Base-by-base conservation (phyloP, 2,888 invertebrate species). In the Ennomos fuscantarius region DNA sequence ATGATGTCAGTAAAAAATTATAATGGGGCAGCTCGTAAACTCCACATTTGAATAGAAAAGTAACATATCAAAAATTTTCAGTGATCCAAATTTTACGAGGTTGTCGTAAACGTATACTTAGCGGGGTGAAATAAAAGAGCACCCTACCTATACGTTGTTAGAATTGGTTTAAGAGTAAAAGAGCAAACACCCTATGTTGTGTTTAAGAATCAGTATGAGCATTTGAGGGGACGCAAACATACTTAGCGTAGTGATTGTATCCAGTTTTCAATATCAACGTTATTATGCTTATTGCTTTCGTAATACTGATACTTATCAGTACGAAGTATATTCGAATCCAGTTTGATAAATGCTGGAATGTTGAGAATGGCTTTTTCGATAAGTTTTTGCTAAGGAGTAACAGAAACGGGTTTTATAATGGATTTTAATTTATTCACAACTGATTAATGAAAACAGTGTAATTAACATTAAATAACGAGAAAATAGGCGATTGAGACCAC, bases 11-110 rank as follows among this genome's bases (percentile, higher is more conserved):
- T 90, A 90, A 91, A 60, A 69, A 90, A 89, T 89, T 86, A 87
- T 91, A 90, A 91, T 87, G 86, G 86, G 78, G 75, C 73, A 72
- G 73, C 78, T 89, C 91, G 88, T 91, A 90, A 92, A 89, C 75
- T 74, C 77, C 69, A 71, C 85, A 89, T 92, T 92, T 92, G 92
- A 92, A 92, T 92, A 90, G 89, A 82, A 89, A 85, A 86, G 90
- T 91, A 86, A 91, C 92, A 90, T 91, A 91, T 92, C 92, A 91
- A 92, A 92, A 91, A 91, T 89, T 89, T 88, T 89, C 92, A 90
- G 83, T 89, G 90, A 92, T 90, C 91, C 91, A 89, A 90, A 83
- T 86, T 92, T 92, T 92, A 92, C 89, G 91, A 89, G 87, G 79
- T 78, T 73, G 85, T 90, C 92, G 89, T 92, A 92, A 91, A 91